phyloP scores from a whole-genome alignment of 2,113 vertebrate species.

The Daboia siamensis region DNA sequence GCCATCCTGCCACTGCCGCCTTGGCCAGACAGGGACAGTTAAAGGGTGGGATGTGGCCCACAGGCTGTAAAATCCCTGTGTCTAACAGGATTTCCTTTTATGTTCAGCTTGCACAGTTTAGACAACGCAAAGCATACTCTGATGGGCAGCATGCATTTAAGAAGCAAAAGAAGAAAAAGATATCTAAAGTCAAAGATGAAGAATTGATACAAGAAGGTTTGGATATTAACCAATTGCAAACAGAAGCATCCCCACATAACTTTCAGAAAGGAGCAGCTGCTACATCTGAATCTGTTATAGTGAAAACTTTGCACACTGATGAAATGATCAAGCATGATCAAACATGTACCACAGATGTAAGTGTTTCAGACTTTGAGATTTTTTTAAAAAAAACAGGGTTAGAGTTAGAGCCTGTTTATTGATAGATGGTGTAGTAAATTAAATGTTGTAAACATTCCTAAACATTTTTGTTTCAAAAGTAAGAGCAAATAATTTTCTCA shows the following conservation, averaged over 20 bases:
- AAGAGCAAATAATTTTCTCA: neutral
- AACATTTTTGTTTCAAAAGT: neutral
- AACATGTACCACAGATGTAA: conserved; percentile 84
- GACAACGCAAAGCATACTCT: conserved; percentile 86
- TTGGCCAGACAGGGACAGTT: neutral
- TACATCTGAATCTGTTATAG: conserved; percentile 72
- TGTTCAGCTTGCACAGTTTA: conserved; percentile 88
- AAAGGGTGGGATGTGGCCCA: neutral
- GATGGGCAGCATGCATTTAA: conserved; percentile 80
- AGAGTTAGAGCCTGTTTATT: neutral
- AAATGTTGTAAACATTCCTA: neutral
- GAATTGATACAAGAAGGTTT: conserved; percentile 62
- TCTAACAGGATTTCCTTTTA: conserved; percentile 55
- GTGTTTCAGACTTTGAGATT: conserved; percentile 39
- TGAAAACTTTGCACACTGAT: conserved; percentile 75
- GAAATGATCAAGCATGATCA: conserved; percentile 79
- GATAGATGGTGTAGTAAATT: neutral
- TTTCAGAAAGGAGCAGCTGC: conserved; percentile 62
- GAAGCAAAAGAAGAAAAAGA: conserved; percentile 86
- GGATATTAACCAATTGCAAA: conserved; percentile 61
- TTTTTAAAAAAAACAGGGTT: neutral
- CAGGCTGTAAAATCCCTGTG: neutral
- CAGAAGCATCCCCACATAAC: conserved; percentile 53
- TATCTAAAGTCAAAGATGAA: conserved; percentile 69
- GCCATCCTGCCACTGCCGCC: neutral